phyloP scores from a whole-genome alignment of 2,113 vertebrate species.

The Nycticryphes semicollaris region DNA sequence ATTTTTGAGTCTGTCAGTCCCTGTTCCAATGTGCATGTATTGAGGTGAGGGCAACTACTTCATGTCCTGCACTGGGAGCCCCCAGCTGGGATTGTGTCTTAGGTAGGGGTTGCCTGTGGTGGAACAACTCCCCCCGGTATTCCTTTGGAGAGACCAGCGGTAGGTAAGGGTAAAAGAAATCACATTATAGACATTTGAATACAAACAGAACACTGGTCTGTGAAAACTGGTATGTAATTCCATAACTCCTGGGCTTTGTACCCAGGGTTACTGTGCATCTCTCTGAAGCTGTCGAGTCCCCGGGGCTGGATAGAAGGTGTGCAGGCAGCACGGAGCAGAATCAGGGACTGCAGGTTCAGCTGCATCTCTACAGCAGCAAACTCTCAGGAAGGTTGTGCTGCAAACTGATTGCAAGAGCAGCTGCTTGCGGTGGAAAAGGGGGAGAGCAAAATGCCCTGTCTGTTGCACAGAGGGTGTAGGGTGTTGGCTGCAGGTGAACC shows the following conservation, averaged over 20 bases:
- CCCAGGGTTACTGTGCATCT: rapidly evolving
- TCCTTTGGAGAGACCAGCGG: neutral
- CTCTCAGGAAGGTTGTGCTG: too few relatives aligned
- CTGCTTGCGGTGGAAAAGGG: neutral
- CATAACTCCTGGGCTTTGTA: neutral
- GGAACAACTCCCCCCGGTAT: neutral
- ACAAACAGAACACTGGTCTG: rapidly evolving
- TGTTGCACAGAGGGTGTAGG: too few relatives aligned
- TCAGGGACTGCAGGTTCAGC: neutral
- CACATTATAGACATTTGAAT: rapidly evolving
- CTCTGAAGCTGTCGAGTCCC: neutral
- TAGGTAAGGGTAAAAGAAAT: neutral
- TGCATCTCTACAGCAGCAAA: neutral
- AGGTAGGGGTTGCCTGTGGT: neutral
- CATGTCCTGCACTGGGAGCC: neutral
- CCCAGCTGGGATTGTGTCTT: neutral
- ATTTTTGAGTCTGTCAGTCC: rapidly evolving
- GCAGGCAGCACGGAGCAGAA: rapidly evolving
- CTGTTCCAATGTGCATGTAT: rapidly evolving
- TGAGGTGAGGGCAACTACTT: neutral
- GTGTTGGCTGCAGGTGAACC: neutral
- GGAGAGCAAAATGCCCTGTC: neutral
- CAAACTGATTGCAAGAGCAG: neutral
- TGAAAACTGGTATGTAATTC: neutral
- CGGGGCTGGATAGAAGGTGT: neutral